Evolutionary conservation across 2,113 vertebrate genomes (phyloP), one percentile per base, ranked within the genome.

Genomic region (Albula glossodonta): DNA sequence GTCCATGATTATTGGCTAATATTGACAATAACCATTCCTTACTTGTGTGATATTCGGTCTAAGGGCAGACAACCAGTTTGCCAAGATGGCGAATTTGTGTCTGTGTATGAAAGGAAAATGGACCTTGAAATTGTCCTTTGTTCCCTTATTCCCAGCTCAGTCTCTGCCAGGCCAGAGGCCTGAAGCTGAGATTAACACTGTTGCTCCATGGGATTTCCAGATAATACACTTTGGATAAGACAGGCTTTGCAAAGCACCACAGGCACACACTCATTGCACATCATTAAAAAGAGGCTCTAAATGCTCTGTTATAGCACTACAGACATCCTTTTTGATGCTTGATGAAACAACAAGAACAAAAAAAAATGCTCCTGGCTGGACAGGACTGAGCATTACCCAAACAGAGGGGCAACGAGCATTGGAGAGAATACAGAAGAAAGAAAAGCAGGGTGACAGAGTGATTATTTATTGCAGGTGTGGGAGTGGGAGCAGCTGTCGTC

Each of bases 391-490:
- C 79, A 81, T 82, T 81, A 22, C 57, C 56, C 56, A 19, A 51
- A 80, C 57, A 31, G 52, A 31, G 19, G 84, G 86, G 84, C 53
- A 66, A 52, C 79, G 84, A 66, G 80, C 50, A 51, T 63, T 13
- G 7, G 74, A 25, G 49, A 77, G 78, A 70, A 9, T 52, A 22
- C 13, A 79, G 84, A 31, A 60, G 74, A 22, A 53, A 85, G 84
- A 80, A 77, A 60, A 84, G 82, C 56, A 85, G 70, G 87, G 89
- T 89, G 88, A 86, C 87, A 81, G 88, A 89, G 83, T 85, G 60
- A 74, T 88, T 87, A 78, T 82, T 87, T 88, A 84, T 87, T 88
- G 88, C 90, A 93, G 91, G 92, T 93, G 90, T 86, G 90, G 77
- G 12, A 85, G 70, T 56, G n/a, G 70, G n/a, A 19, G 25, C 22